phyloP scores from a whole-genome alignment of 2,797 vertebrate species.

The Ptychobarbus kaznakovi region DNA sequence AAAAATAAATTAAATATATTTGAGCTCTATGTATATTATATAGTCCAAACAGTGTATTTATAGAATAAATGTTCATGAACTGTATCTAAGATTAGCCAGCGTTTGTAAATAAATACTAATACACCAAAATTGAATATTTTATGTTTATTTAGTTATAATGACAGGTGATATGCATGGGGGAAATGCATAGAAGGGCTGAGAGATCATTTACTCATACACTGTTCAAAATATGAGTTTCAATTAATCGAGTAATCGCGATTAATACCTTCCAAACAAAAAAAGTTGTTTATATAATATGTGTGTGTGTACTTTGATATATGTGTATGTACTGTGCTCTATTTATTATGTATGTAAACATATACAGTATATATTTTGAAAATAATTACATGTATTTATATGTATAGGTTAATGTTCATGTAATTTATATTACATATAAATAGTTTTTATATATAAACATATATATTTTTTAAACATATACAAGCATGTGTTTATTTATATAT shows the following conservation, averaged over 20 bases:
- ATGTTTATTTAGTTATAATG: neutral
- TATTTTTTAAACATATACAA: too few species aligned
- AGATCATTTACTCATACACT: neutral
- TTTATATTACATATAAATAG: too few species aligned
- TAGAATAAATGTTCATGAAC: neutral
- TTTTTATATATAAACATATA: too few species aligned
- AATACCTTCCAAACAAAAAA: too few species aligned
- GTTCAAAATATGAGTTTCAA: neutral
- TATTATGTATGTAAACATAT: too few species aligned
- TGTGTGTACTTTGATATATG: too few species aligned
- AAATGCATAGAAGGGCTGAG: neutral
- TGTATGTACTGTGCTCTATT: too few species aligned
- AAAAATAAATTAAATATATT: neutral
- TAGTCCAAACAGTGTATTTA: neutral
- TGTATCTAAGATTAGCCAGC: neutral
- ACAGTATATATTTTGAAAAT: too few species aligned
- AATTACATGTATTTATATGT: too few species aligned
- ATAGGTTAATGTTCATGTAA: too few species aligned
- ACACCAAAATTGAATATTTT: neutral
- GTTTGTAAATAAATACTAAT: neutral
- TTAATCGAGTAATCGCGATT: neutral
- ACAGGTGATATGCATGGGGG: neutral
- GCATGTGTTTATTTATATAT: too few species aligned
- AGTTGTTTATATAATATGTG: too few species aligned
- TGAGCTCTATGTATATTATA: neutral